Percentiles rank a stretch among this genome's conserved stretches.
Evolutionary conservation across 2,797 vertebrate genomes (phyloP).

Genomic region (Glossophaga mutica): DNA sequence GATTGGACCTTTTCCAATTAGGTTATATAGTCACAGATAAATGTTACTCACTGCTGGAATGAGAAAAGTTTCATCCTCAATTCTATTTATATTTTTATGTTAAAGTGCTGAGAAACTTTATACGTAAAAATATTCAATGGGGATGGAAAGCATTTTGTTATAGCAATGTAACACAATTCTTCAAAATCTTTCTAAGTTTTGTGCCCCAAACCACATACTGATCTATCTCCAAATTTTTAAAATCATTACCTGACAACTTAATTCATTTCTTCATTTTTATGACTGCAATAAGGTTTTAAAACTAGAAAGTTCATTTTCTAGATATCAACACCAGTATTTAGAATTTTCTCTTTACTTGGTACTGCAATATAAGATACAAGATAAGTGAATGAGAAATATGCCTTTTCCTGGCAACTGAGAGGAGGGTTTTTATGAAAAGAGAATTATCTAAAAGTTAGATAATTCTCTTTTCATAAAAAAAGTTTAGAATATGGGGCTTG

Average conservation of each 20-base stretch:
- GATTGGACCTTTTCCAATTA: background rate
- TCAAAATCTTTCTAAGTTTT: conserved; percentile 1
- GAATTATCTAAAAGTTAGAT: background rate
- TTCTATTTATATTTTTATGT: conserved; percentile 7
- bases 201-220: background rate
- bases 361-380: background rate
- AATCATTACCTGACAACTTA: background rate
- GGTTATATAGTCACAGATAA: background rate
- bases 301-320: background rate
- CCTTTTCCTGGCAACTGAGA: background rate
- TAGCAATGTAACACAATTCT: background rate
- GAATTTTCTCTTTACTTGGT: background rate
- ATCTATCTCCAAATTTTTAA: background rate
- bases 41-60: background rate
- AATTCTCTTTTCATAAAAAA: no score
- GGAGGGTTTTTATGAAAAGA: background rate
- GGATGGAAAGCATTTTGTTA: background rate
- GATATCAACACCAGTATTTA: background rate
- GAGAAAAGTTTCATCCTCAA: background rate
- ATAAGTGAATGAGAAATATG: background rate
- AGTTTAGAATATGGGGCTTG: background rate
- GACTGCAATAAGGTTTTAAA: background rate
- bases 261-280: background rate
- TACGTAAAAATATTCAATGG: background rate
- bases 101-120: background rate